Evolutionary conservation across 2,888 invertebrate species (phyloP), one percentile per base, ranked within the genome.

Genomic region (Melanostoma scalare): DNA sequence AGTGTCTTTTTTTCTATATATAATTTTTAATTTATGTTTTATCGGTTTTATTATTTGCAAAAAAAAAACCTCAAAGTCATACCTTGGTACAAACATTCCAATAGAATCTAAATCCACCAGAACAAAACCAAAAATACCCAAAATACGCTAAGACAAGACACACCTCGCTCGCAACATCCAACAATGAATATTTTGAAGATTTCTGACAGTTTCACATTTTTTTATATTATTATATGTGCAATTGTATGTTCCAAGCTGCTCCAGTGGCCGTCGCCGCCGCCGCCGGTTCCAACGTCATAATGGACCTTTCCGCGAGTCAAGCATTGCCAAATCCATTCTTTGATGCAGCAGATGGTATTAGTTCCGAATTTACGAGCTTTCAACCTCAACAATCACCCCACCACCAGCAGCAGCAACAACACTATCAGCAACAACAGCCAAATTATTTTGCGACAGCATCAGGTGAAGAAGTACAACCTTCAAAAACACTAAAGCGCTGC

Each of bases 251-350:
- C 56, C 80, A 85, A 85, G 85, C 84, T 79, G 71, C 81, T 60
- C 38, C 50, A 31, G 85, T 60, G 74, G 53, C 63, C 72, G 86
- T 85, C 35, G 85, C 61, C 76, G 53, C 63, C 72, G 86, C 86
- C 77, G 69, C 55, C 58, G 44, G 20, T 36, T 79, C 56, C 75
- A 52, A 56, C 73, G 86, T 86, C 78, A 86, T 87, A 75, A 72
- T 85, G 72, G 85, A 84, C 44, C 44, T 61, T 53, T 48, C 74
- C 63, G 68, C 76, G 61, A 78, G 50, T 56, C 76, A 79, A 72
- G 87, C 88, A 50, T 80, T 91, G 88, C 90, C 90, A 87, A 91
- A 91, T 89, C 91, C 91, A 86, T 91, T 91, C 87, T 90, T 89
- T 80, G 89, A 89, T 86, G 86, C 88, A 85, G 86, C 88, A 87